Conservation (phyloP, 1,140 invertebrate species). For the Ceratina japonica region DNA sequence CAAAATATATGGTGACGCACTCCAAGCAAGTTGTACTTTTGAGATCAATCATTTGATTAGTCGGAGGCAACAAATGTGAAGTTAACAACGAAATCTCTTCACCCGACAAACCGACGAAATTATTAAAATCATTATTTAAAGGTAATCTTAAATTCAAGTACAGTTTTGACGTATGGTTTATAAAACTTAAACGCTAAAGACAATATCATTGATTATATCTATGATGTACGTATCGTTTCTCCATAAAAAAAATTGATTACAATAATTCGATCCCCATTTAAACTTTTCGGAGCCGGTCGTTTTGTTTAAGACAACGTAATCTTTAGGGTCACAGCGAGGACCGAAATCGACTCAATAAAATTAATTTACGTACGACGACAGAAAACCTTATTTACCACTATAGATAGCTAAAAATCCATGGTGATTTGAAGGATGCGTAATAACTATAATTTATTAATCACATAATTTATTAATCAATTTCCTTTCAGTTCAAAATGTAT, state of each 20-base stretch:
- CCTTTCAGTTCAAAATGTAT: too few relatives aligned
- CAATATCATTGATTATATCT: slow-evolving; percentile 13
- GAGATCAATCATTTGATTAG: slow-evolving; percentile 17
- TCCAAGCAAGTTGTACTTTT: background rate
- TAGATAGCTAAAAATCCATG: too few relatives aligned
- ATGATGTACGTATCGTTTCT: background rate
- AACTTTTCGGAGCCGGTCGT: too few relatives aligned
- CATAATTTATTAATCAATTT: too few relatives aligned
- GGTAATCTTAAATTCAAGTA: background rate
- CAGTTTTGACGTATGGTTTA: background rate
- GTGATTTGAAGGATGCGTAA: too few relatives aligned
- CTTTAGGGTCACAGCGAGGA: too few relatives aligned
- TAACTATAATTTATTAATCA: too few relatives aligned
- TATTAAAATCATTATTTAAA: background rate
- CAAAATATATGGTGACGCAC: too few relatives aligned
- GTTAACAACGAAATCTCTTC: background rate
- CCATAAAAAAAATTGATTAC: background rate
- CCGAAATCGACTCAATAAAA: too few relatives aligned
- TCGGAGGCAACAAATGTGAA: background rate
- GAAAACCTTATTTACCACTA: too few relatives aligned
- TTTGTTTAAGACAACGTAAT: too few relatives aligned
- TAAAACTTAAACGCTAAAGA: slow-evolving; percentile 14
- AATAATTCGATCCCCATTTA: background rate
- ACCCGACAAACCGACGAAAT: background rate
- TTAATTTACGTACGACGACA: too few relatives aligned